Evolutionary conservation across 35 echinoderm and acorn worm species (phyloP).

Genomic region (Lytechinus variegatus): DNA sequence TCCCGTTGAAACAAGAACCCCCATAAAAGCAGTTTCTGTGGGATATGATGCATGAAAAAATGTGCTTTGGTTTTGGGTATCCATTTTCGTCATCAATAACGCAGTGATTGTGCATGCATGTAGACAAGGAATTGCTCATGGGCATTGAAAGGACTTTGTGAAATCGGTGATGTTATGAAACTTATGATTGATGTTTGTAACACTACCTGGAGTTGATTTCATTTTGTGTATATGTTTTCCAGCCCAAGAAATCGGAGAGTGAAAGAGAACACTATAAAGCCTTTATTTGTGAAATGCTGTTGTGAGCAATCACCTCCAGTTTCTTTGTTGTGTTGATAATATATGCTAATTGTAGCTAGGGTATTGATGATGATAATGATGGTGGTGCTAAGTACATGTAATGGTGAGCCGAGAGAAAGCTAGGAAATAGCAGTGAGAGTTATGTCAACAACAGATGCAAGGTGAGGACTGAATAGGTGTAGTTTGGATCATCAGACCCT

Average conservation of each 20-base stretch:
- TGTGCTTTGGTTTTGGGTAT: too few relatives aligned
- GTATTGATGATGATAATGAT: neutral
- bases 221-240: too few relatives aligned
- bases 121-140: too few relatives aligned
- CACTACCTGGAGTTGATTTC: too few relatives aligned
- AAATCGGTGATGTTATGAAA: too few relatives aligned
- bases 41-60: too few relatives aligned
- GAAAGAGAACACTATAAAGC: neutral
- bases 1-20: too few relatives aligned
- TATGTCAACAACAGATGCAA: conserved; percentile 2
- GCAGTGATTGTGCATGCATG: too few relatives aligned
- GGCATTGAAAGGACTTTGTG: too few relatives aligned
- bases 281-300: neutral
- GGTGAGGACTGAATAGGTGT: neutral
- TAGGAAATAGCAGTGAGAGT: neutral
- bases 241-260: neutral
- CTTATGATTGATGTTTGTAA: too few relatives aligned
- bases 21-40: too few relatives aligned
- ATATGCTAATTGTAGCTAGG: neutral
- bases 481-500: neutral
- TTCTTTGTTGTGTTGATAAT: neutral
- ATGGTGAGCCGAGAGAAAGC: neutral
- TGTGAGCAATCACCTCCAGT: neutral
- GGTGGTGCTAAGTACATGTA: conserved; percentile 1
- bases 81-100: too few relatives aligned